A percentile compares a stretch with the other conserved stretches of the same genome.
Evolutionary conservation across 2,888 invertebrate species (phyloP).

Genomic region (Camptogramma bilineatum): DNA sequence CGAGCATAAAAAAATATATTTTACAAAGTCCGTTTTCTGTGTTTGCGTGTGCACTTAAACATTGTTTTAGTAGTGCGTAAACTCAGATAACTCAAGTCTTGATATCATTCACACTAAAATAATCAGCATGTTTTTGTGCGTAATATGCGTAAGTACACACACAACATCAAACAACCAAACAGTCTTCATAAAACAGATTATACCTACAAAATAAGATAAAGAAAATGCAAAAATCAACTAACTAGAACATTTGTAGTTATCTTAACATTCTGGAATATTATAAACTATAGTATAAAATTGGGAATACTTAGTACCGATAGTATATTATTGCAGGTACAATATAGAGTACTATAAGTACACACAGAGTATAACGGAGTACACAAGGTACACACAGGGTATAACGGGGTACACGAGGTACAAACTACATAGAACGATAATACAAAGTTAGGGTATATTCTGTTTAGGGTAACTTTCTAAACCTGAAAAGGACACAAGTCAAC

Average conservation of each 20-base stretch:
- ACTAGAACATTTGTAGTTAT: constrained; percentile 1
- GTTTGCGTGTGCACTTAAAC: background rate
- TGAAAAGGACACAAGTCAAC: background rate
- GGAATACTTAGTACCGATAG: constrained; percentile 5
- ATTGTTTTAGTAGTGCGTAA: background rate
- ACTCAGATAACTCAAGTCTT: background rate
- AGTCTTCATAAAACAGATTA: constrained; percentile 1
- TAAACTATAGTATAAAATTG: background rate
- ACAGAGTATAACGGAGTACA: constrained; percentile 3
- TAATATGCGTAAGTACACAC: background rate
- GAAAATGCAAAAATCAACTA: constrained; percentile 15
- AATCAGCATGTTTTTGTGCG: background rate
- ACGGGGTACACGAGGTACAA: constrained; percentile 1
- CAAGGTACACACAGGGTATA: background rate
- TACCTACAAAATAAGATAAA: constrained; percentile 17
- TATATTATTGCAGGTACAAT: constrained; percentile 13
- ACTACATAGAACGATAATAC: constrained; percentile 1
- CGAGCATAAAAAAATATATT: constrained; percentile 6
- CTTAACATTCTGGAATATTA: background rate
- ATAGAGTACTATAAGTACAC: background rate
- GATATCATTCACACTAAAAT: background rate
- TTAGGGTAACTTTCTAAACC: background rate
- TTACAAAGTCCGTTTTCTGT: background rate
- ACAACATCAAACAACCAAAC: background rate
- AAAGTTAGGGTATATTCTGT: background rate